Conservation (phyloP, 2,113 vertebrate genomes). For the Kobus ellipsiprymnus region DNA sequence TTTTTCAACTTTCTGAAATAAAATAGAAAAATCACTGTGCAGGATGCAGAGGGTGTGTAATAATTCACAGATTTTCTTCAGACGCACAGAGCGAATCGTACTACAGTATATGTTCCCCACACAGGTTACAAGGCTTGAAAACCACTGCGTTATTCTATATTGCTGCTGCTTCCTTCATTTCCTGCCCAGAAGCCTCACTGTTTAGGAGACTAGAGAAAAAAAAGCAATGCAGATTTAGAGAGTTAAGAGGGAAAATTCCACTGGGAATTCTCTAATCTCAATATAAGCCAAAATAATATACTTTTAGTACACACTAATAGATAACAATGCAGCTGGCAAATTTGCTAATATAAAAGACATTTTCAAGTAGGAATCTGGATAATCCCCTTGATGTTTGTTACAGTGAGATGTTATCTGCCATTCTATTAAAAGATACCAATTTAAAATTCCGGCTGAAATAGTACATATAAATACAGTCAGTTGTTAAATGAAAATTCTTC, state of each 20-base stretch:
- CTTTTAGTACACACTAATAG: not conserved
- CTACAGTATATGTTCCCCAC: accelerated
- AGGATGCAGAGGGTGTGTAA: not conserved
- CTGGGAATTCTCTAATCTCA: constrained; percentile 6
- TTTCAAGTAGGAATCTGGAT: constrained; percentile 19
- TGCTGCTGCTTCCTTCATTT: not conserved
- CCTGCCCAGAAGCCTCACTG: not conserved
- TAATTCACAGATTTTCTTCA: not conserved
- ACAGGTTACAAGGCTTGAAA: not conserved
- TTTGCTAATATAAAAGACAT: not conserved
- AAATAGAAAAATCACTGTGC: not conserved
- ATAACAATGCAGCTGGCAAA: not conserved
- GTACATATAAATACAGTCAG: not conserved
- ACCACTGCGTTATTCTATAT: not conserved
- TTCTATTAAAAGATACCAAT: constrained; percentile 25
- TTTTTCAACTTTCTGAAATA: not conserved
- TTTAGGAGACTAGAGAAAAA: not conserved
- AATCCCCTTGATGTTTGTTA: constrained; percentile 7
- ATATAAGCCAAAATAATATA: constrained; percentile 33
- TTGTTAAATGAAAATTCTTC: not conserved
- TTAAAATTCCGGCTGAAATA: constrained; percentile 17
- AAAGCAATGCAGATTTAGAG: not conserved
- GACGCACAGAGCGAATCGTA: accelerated
- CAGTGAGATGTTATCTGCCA: constrained; percentile 22
- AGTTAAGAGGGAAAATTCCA: not conserved